These are phyloP conservation scores for Zelostemma sp. DNA, from an alignment of 1,140 invertebrate species.

Conservation along the genomic window DNA sequence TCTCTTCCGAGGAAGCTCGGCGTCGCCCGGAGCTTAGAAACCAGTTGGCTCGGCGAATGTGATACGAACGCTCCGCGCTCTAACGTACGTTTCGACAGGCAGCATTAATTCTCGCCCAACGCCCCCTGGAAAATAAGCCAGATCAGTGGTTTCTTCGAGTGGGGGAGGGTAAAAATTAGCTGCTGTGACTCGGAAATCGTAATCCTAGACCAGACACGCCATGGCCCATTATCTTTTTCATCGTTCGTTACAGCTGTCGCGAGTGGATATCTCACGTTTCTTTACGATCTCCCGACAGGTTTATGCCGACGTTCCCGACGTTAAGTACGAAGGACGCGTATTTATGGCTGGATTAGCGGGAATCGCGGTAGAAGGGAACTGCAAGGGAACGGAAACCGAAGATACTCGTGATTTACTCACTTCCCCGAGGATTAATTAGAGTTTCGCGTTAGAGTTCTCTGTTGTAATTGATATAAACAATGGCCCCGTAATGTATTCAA, in stretches of 20 bases:
- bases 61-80: slow-evolving; percentile 17
- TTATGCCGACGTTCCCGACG: slow-evolving; percentile 36
- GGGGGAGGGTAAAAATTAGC: slow-evolving; percentile 16
- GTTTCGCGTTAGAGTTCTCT: too few relatives aligned
- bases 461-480: too few relatives aligned
- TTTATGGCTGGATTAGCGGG: slow-evolving; percentile 20
- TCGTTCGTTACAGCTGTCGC: slow-evolving; percentile 50
- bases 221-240: slow-evolving; percentile 53
- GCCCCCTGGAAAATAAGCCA: slow-evolving; percentile 2
- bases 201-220: slow-evolving; percentile 42
- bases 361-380: slow-evolving; percentile 11
- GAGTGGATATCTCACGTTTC: slow-evolving; percentile 46
- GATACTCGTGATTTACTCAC: slow-evolving; percentile 13
- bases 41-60: slow-evolving; percentile 13
- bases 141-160: too few relatives aligned
- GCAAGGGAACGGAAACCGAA: slow-evolving; percentile 47
- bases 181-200: background rate
- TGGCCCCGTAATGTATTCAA: too few relatives aligned
- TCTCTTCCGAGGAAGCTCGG: slow-evolving; percentile 18
- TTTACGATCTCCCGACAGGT: slow-evolving; percentile 45
- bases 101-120: slow-evolving; percentile 16
- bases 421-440: slow-evolving; percentile 45
- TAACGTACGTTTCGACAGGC: slow-evolving; percentile 21
- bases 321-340: slow-evolving; percentile 39
- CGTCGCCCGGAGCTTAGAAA: slow-evolving; percentile 18